phyloP scores from a whole-genome alignment of 2,888 invertebrate species.

The Drosophila phalerata region DNA sequence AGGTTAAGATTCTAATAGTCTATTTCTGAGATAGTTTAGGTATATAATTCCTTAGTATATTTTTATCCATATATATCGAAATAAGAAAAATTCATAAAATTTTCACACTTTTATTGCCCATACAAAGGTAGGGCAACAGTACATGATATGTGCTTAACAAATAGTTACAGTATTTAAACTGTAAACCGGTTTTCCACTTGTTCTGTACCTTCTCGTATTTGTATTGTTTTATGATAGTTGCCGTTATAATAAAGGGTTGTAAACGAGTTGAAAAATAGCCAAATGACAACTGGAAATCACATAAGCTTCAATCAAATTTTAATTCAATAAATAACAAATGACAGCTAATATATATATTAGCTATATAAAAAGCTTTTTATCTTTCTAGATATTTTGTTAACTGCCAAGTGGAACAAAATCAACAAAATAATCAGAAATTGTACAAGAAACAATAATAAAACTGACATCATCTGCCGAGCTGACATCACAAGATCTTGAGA shows the following conservation, averaged over 20 bases:
- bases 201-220: background rate
- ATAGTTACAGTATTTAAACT: slow-evolving; percentile 1
- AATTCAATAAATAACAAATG: slow-evolving; percentile 31
- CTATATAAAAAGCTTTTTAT: background rate
- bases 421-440: slow-evolving; percentile 21
- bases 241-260: slow-evolving; percentile 2
- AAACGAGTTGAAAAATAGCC: background rate
- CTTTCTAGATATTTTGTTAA: slow-evolving; percentile 1
- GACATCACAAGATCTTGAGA: slow-evolving; percentile 56
- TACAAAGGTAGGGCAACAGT: slow-evolving; percentile 1
- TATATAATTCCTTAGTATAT: background rate
- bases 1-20: background rate
- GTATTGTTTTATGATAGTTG: slow-evolving; percentile 1
- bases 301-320: background rate
- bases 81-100: background rate
- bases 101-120: background rate
- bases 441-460: slow-evolving; percentile 29
- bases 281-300: slow-evolving; percentile 23
- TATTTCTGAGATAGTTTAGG: too few relatives aligned
- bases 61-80: background rate
- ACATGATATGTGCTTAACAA: background rate
- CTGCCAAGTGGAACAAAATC: slow-evolving; percentile 25
- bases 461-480: slow-evolving; percentile 65
- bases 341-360: slow-evolving; percentile 8
- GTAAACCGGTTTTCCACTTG: slow-evolving; percentile 6